phyloP scores from a whole-genome alignment of 2,888 invertebrate species.

The Archaeoteleia sp. region DNA sequence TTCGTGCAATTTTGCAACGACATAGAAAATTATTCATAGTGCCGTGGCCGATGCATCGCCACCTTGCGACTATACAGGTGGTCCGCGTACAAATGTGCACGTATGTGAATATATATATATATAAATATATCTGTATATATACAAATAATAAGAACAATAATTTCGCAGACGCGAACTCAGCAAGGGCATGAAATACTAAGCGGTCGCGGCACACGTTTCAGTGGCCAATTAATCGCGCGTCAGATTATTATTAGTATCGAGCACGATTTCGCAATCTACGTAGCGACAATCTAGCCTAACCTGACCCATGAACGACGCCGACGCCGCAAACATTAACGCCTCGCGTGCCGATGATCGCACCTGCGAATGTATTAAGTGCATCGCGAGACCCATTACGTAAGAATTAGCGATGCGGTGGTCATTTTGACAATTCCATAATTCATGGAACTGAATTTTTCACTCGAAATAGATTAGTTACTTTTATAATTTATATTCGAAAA shows the following conservation, averaged over 20 bases:
- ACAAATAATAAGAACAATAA: constrained; percentile 52
- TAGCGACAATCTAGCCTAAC: constrained; percentile 5
- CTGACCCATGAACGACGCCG: constrained; percentile 47
- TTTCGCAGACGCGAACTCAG: constrained; percentile 46
- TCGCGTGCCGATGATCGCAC: constrained; percentile 48
- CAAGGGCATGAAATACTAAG: constrained; percentile 60
- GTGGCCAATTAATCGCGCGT: constrained; percentile 60
- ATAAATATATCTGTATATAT: constrained; percentile 3
- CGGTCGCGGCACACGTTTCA: constrained; percentile 56
- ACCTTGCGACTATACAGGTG: constrained; percentile 58
- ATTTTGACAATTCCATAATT: constrained; percentile 42
- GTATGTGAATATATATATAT: too few species aligned
- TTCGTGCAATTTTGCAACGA: constrained; percentile 38
- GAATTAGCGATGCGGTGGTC: constrained; percentile 43
- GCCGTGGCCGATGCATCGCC: constrained; percentile 9
- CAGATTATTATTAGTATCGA: constrained; percentile 61
- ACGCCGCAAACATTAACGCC: constrained; percentile 51
- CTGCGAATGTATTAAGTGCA: constrained; percentile 46
- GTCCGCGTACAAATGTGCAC: constrained; percentile 39
- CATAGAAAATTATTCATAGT: constrained; percentile 45
- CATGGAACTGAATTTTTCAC: constrained; percentile 28
- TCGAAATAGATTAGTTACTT: constrained; percentile 37
- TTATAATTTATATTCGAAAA: constrained; percentile 40
- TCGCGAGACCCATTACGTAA: constrained; percentile 40
- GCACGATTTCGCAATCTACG: constrained; percentile 51